Evolutionary conservation across 2,888 invertebrate genomes (phyloP), one percentile per base, ranked within the genome.

Genomic region (Caenorhabditis zanzibari): DNA sequence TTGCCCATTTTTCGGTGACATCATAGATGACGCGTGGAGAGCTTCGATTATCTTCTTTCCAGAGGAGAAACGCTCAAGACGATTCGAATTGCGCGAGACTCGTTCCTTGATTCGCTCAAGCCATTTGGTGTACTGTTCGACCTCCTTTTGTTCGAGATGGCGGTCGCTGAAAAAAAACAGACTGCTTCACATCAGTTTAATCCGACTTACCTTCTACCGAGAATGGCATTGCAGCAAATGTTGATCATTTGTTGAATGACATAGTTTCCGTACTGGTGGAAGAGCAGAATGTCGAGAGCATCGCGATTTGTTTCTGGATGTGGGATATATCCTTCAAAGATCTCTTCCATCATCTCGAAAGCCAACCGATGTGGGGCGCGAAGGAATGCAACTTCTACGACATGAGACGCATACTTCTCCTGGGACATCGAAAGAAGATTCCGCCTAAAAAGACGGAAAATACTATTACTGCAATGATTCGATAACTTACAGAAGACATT

Each of bases 201-300:
- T 28, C 26, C 41, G 59, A 69, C 74, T 19, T 1, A 82, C 75
- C 9, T 58, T 47, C 63, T 16, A 28, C 77, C 77, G 0, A 73
- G 38, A 19, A 79, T 64, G 14, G 77, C 81, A n/a, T 61, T 79
- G 28, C 63, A 82, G 81, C 89, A 72, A 32, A 90, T 84, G 26
- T 71, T 74, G 64, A 91, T 89, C 88, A 91, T 86, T 54, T 87
- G 85, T 81, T 91, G 91, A 38, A 90, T 87, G 54, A 91, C 90
- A 61, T 91, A 91, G 85, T 91, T 91, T 64, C 90, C 91, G 71
- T 84, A 91, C 68, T 91, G 90, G 64, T 91, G 88, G 83, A 91
- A 90, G 49, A 91, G 84, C 73, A 91, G 86, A 44, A 88, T 85
- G 66, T 89, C 88, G n/a, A 90, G 79, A 12, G 88, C 86, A 58